Percentiles rank a stretch among this genome's conserved stretches.
Evolutionary conservation across 2,888 invertebrate genomes (phyloP).

Genomic region (Sarcophaga variegata): DNA sequence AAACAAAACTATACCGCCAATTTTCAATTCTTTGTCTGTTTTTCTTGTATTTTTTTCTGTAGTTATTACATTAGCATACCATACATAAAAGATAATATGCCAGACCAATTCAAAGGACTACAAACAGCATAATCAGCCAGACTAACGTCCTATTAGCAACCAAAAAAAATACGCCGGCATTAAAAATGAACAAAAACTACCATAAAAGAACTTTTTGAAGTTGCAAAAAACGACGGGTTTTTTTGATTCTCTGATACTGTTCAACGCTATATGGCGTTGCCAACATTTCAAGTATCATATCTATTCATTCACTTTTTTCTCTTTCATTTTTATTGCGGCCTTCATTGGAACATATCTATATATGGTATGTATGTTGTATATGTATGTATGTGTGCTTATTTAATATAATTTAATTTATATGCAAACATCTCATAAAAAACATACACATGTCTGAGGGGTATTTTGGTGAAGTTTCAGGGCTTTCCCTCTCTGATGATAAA

Average conservation of each 20-base stretch:
- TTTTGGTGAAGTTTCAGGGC: background rate
- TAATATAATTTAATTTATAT: slow-evolving; percentile 72
- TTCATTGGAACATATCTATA: slow-evolving; percentile 43
- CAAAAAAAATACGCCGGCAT: slow-evolving; percentile 9
- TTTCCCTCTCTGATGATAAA: background rate
- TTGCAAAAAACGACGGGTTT: slow-evolving; percentile 13
- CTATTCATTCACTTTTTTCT: slow-evolving; percentile 17
- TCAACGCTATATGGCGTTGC: background rate
- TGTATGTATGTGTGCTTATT: background rate
- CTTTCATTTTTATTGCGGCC: slow-evolving; percentile 44
- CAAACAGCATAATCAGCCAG: slow-evolving; percentile 53
- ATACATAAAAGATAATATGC: slow-evolving; percentile 58
- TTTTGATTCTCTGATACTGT: background rate
- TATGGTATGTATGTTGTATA: too few relatives aligned
- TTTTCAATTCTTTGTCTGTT: slow-evolving; percentile 39
- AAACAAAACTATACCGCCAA: slow-evolving; percentile 36
- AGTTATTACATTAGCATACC: slow-evolving; percentile 65
- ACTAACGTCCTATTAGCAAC: slow-evolving; percentile 45
- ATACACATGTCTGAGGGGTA: background rate
- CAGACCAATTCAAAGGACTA: slow-evolving; percentile 63
- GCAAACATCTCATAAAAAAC: slow-evolving; percentile 51
- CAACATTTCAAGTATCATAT: slow-evolving; percentile 45
- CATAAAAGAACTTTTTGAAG: slow-evolving; percentile 52
- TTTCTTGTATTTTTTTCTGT: background rate
- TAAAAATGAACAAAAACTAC: slow-evolving; percentile 37